phyloP scores from a whole-genome alignment of 2,113 vertebrate genomes.

The Vicugna pacos region DNA sequence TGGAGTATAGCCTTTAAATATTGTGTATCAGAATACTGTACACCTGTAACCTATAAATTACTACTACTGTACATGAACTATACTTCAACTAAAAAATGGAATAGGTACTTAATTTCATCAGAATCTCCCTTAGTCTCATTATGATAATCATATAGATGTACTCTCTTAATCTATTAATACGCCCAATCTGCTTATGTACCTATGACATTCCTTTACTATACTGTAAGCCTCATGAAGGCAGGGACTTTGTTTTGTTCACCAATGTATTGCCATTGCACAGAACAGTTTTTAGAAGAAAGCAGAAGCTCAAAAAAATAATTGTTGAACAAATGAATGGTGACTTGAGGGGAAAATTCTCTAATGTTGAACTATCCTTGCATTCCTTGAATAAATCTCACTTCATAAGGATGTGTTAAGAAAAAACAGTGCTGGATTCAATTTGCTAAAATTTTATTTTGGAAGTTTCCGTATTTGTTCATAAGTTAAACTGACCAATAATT shows the following conservation, averaged over 20 bases:
- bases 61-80: not conserved
- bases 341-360: not conserved
- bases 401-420: not conserved
- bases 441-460: not conserved
- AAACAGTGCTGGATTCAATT: not conserved
- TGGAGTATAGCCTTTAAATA: not conserved
- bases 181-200: not conserved
- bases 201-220: not conserved
- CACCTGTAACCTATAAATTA: not conserved
- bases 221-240: not conserved
- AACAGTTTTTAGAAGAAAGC: not conserved
- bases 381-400: not conserved
- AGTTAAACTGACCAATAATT: not conserved
- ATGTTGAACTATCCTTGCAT: not conserved
- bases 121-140: not conserved
- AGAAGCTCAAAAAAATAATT: not conserved
- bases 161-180: not conserved
- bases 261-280: not conserved
- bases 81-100: not conserved
- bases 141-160: not conserved
- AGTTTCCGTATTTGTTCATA: not conserved
- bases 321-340: not conserved
- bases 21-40: rapidly evolving
- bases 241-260: not conserved
- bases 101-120: not conserved